Evolutionary conservation across 2,888 invertebrate species (phyloP).

Genomic region (Yponomeuta plumbellus): DNA sequence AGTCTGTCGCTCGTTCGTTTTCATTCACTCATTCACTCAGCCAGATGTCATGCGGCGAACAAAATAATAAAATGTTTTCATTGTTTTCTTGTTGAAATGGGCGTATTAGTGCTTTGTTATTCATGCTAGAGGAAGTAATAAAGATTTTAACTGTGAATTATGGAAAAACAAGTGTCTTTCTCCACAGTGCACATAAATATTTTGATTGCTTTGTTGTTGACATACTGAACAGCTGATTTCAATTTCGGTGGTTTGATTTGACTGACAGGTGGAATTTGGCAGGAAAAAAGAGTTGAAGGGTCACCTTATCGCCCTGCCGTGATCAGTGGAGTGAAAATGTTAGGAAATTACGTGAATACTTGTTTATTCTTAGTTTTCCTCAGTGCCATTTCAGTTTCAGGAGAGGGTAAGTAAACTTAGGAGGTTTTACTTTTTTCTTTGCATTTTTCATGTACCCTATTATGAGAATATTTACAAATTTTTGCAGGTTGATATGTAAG

Average conservation of each 20-base stretch:
- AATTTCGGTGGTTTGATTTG: slow-evolving; percentile 13
- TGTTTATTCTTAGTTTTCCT: slow-evolving; percentile 13
- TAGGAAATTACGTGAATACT: background rate
- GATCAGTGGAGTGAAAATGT: background rate
- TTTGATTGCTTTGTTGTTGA: slow-evolving; percentile 23
- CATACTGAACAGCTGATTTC: slow-evolving; percentile 35
- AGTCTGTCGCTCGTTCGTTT: background rate
- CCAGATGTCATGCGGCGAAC: background rate
- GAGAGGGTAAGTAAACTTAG: slow-evolving; percentile 1
- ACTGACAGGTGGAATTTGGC: background rate
- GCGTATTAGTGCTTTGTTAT: slow-evolving; percentile 1
- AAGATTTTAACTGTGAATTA: background rate
- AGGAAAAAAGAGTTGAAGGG: background rate
- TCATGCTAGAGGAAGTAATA: background rate
- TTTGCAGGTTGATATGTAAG: no score
- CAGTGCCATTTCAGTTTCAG: background rate
- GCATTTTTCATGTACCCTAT: background rate
- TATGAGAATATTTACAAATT: no score
- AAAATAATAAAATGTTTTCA: background rate
- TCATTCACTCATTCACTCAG: background rate
- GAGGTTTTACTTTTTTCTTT: background rate
- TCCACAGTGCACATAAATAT: background rate
- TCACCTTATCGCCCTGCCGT: background rate
- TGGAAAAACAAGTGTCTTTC: background rate
- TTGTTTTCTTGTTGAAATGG: background rate